Percentiles rank a stretch among this genome's conserved stretches.
These are phyloP conservation scores for Neomorphus geoffroyi DNA, from an alignment of 2,797 vertebrate genomes.

Conservation along the genomic window DNA sequence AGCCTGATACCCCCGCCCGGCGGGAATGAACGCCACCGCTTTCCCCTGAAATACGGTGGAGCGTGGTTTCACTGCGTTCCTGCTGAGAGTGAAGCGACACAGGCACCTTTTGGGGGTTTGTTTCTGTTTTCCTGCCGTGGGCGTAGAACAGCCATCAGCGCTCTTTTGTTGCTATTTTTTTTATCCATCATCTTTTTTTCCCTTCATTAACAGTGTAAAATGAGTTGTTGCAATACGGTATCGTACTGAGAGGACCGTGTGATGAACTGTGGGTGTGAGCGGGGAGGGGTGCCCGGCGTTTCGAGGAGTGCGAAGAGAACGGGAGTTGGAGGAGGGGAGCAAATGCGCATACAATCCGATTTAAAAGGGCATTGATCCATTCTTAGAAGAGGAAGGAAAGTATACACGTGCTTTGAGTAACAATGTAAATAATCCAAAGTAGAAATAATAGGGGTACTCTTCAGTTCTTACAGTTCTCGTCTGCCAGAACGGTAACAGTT, in stretches of 20 bases:
- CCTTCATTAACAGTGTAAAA: constrained; percentile 14
- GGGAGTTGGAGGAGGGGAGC: not conserved
- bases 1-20: not conserved
- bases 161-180: not conserved
- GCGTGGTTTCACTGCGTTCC: not conserved
- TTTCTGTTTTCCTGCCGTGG: not conserved
- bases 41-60: not conserved
- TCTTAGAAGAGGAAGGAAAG: not conserved
- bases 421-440: not conserved
- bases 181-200: not conserved
- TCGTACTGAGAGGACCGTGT: not conserved
- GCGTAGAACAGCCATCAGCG: not conserved
- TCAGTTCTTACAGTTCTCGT: not conserved
- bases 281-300: constrained; percentile 4
- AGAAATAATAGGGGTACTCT: not conserved
- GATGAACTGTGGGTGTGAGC: not conserved
- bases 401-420: not conserved
- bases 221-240: not conserved
- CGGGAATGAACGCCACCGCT: not conserved
- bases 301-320: not conserved
- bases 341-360: not conserved
- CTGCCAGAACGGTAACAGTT: not conserved
- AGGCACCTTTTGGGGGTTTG: not conserved
- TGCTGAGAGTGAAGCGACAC: not conserved
- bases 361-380: not conserved